Conservation (phyloP, 2,797 vertebrate species). For the Naso thynnoides region DNA sequence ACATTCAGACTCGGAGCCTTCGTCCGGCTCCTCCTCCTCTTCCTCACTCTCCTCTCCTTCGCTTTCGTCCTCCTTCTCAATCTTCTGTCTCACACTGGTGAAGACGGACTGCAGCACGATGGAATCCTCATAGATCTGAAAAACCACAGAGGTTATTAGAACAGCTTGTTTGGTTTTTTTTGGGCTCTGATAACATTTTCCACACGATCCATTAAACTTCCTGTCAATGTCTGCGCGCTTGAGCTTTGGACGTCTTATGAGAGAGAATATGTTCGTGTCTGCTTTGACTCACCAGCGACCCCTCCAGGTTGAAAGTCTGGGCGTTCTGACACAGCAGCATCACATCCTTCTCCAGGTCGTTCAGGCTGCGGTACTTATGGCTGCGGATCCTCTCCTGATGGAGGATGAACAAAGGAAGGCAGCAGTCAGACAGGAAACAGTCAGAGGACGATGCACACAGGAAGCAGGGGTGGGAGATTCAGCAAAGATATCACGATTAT, state of each 20-base stretch:
- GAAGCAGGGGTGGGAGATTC: neutral
- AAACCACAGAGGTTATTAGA: neutral
- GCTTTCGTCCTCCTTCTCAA: constrained; percentile 96
- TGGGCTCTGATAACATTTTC: neutral
- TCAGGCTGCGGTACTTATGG: constrained; percentile 96
- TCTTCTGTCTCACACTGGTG: constrained; percentile 96
- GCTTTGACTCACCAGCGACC: constrained; percentile 89
- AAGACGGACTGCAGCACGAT: constrained; percentile 98
- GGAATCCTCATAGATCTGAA: constrained; percentile 96
- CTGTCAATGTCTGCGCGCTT: neutral
- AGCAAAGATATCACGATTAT: too few relatives aligned
- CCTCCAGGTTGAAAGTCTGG: constrained; percentile 97
- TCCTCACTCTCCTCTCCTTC: constrained; percentile 96
- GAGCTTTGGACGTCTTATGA: neutral
- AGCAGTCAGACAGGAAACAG: neutral
- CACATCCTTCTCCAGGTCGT: constrained; percentile 96
- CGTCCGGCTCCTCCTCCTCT: constrained; percentile 91
- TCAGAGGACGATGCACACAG: neutral
- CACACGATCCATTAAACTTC: neutral
- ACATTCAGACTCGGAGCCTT: constrained; percentile 95
- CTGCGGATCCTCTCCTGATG: constrained; percentile 93
- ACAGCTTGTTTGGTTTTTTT: neutral
- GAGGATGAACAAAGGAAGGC: neutral
- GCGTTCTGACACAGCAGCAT: constrained; percentile 98
- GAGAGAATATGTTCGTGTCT: neutral